Base-by-base conservation (phyloP, 2,113 vertebrate genomes). In the Pontoporia blainvillei region DNA sequence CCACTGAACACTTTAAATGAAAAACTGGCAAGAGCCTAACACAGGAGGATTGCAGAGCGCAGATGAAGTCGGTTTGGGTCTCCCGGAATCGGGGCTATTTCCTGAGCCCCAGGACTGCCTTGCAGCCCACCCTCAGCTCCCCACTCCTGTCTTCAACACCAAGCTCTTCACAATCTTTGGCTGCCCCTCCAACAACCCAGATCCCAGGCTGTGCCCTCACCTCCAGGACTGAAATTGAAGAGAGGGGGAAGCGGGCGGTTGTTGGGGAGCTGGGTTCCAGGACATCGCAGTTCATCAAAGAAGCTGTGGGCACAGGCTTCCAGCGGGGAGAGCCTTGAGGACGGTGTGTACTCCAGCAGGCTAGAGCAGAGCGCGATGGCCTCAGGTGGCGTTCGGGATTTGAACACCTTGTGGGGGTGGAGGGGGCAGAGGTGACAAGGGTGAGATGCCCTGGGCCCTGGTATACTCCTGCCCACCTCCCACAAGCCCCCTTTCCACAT, bases 181-280 rank as follows among this genome's bases (percentile, higher is more conserved):
- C 89, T 94, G 20, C 83, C 83, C 44, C 23, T 29, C 49, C 12
- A 31, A 21, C 14, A 59, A 67, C 61, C 21, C 15, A 15, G 39
- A 39, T 21, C 87, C 94, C 87, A 81, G 46, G 46, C 87, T 39
- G 25, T 17, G 25, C 67, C 76, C 95, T 98, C 90, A 99, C 99
- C 99, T 31, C 99, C 99, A 36, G 99, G 99, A 98, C 99, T 99
- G 98, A 99, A 99, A 98, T 99, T 99, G 99, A 99, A 99, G 97
- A 99, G 99, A 0, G 98, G 98, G 34, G 99, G 99, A 95, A 99
- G 99, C 66, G 99, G 99, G 96, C 99, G 98, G 36, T 99, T 99
- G 41, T 99, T 99, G 97, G 99, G 99, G 94, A 99, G 98, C 84
- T 99, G 99, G 91, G 99, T 99, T 96, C 98, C 99, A 6, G 99